Conservation (phyloP, 2,888 invertebrate genomes). For the Rambutsinella grinnellia region DNA sequence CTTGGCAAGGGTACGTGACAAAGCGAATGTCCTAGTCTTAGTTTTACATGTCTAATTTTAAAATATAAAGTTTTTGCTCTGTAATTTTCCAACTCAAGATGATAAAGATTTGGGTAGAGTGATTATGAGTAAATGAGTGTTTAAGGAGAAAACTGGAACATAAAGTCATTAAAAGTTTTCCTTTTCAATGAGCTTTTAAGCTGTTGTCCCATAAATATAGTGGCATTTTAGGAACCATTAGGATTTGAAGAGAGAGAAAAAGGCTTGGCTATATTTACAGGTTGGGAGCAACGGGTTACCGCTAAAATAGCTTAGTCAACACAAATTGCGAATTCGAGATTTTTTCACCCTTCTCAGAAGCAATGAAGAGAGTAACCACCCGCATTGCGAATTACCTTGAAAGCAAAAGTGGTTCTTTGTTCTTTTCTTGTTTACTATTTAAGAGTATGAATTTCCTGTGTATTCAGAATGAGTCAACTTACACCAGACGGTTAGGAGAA, state of each 20-base stretch:
- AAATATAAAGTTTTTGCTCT: not conserved
- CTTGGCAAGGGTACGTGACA: conserved; percentile 15
- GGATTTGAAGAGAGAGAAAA: too few relatives aligned
- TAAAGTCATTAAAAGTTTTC: not conserved
- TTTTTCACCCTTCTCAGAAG: not conserved
- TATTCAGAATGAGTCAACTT: not conserved
- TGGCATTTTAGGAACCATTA: too few relatives aligned
- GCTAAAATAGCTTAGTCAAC: too few relatives aligned
- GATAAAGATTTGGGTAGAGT: not conserved
- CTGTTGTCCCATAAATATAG: too few relatives aligned
- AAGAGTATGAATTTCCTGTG: conserved; percentile 16
- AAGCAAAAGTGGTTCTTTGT: conserved; percentile 36
- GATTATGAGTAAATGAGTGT: not conserved
- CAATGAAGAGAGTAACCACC: not conserved
- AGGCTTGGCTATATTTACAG: too few relatives aligned
- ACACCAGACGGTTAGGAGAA: not conserved
- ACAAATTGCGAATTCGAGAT: too few relatives aligned
- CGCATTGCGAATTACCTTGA: conserved; percentile 21
- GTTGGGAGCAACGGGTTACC: too few relatives aligned
- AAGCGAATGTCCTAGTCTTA: not conserved
- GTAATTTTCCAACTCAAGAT: conserved; percentile 10
- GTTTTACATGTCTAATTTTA: not conserved
- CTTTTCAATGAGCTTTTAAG: not conserved
- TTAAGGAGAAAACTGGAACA: not conserved
- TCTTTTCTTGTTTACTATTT: conserved; percentile 8